Percentiles rank a stretch among this genome's conserved stretches.
Evolutionary conservation across 2,113 vertebrate species (phyloP).

Genomic region (Tilapia sparmanii): DNA sequence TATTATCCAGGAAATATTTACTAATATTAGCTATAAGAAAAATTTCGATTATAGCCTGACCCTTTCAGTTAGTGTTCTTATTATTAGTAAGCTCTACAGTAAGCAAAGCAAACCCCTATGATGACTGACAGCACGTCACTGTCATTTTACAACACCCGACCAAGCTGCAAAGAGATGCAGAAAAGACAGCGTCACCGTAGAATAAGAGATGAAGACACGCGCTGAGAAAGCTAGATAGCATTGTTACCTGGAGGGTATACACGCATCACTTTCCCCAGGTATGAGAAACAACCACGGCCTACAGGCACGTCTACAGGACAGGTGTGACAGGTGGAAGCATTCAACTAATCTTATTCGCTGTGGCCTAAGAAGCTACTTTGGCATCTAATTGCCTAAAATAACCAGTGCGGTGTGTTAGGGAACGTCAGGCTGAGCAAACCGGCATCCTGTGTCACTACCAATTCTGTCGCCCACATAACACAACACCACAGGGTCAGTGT

Average conservation of each 20-base stretch:
- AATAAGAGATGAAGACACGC: not conserved
- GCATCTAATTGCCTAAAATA: not conserved
- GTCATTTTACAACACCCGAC: not conserved
- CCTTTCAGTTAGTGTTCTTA: not conserved
- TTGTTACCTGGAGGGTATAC: not conserved
- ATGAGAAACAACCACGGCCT: not conserved
- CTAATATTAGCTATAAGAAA: not conserved
- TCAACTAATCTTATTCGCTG: not conserved
- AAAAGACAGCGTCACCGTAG: not conserved
- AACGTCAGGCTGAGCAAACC: not conserved
- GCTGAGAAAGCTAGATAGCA: not conserved
- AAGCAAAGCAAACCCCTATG: not conserved
- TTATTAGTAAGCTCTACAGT: not conserved
- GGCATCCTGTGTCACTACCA: not conserved
- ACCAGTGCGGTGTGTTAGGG: not conserved
- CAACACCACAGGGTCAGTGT: not conserved
- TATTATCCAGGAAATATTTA: not conserved
- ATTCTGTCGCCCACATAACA: not conserved
- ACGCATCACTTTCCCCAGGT: not conserved
- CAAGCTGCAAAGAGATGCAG: not conserved
- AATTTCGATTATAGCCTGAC: accelerated
- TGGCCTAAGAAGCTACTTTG: not conserved
- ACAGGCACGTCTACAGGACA: not conserved
- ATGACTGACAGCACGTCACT: not conserved
- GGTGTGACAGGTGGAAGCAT: not conserved